Conservation (phyloP, 2,113 vertebrate species). For the Monopterus albus region DNA sequence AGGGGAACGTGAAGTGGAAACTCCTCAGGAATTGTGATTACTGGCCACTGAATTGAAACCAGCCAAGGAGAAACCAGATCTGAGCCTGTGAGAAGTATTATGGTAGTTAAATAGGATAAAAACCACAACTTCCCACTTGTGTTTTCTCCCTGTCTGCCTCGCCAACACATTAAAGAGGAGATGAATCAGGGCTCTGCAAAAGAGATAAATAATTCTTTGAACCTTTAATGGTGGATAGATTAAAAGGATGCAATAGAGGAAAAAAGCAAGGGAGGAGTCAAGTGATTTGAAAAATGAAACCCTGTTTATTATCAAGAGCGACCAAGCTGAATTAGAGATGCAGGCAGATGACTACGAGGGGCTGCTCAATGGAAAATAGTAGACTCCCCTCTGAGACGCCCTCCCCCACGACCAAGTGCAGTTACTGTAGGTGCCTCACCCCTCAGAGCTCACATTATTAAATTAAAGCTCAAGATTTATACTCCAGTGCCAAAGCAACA, state of each 20-base stretch:
- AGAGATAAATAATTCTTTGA: slow-evolving; percentile 66
- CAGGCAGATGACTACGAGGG: slow-evolving; percentile 18
- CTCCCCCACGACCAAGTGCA: slow-evolving; percentile 52
- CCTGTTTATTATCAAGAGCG: slow-evolving; percentile 41
- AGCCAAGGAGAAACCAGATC: slow-evolving; percentile 72
- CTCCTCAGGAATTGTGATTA: slow-evolving; percentile 69
- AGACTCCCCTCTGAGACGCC: slow-evolving; percentile 57
- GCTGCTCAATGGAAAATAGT: slow-evolving; percentile 48
- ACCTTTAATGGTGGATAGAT: slow-evolving; percentile 44
- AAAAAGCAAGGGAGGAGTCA: not conserved
- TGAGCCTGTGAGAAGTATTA: slow-evolving; percentile 71
- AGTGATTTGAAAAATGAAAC: slow-evolving; percentile 51
- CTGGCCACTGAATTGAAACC: slow-evolving; percentile 68
- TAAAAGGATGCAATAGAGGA: slow-evolving; percentile 26
- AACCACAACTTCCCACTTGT: slow-evolving; percentile 59
- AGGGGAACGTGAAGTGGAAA: slow-evolving; percentile 59
- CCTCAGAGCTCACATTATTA: slow-evolving; percentile 54
- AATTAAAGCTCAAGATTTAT: slow-evolving; percentile 75
- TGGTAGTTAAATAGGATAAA: slow-evolving; percentile 65
- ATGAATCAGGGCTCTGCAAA: slow-evolving; percentile 68
- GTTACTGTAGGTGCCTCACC: slow-evolving; percentile 48
- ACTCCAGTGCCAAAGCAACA: slow-evolving; percentile 57
- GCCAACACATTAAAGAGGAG: slow-evolving; percentile 63
- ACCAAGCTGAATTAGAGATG: slow-evolving; percentile 36
- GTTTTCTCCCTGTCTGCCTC: slow-evolving; percentile 52